Evolutionary conservation across 1,140 invertebrate species (phyloP), one percentile per base, ranked within the genome.

Genomic region (Halyomorpha halys): DNA sequence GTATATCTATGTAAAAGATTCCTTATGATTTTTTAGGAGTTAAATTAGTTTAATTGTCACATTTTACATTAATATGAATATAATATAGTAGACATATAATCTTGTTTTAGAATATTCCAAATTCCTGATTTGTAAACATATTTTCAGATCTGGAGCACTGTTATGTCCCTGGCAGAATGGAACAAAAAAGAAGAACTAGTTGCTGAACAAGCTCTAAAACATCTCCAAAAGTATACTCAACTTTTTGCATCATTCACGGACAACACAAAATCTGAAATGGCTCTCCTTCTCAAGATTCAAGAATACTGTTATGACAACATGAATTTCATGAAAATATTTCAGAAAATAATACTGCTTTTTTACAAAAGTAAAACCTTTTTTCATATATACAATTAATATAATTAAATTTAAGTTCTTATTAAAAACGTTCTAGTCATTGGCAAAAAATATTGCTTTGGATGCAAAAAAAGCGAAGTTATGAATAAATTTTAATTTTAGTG

Each of bases 281-380:
- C 86, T 54, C 81, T 97, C 59, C 81, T 97, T 70, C 79, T 92
- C 59, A 92, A 91, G 75, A 86, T 97, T 69, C 94, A 97, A 77
- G 94, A 97, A 73, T 98, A 90, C 78, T 98, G 94, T 78, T 97
- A 97, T 76, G 93, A 95, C 73, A 97, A 98, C 79, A 97, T 97
- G 91, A 94, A 90, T 76, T 97, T 98, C 76, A 94, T 97, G 89
- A 94, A 95, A 76, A 90, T 91, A 74, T 98, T 97, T 83, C 91
- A 94, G 73, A 97, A 97, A 78, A 95, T 98, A 72, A 86, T 97
- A 71, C 82, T 97, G 75, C 84, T 97, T 70, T 87, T 97, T 78
- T 98, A 98, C 79, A 95, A 94, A 83, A 90, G 87, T 85, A 78
- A 78, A 6, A 11, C 13, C 4, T 39, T 39, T 39, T 39, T 27